Conservation (phyloP, 2,888 invertebrate species). For the Yponomeuta sedellus region DNA sequence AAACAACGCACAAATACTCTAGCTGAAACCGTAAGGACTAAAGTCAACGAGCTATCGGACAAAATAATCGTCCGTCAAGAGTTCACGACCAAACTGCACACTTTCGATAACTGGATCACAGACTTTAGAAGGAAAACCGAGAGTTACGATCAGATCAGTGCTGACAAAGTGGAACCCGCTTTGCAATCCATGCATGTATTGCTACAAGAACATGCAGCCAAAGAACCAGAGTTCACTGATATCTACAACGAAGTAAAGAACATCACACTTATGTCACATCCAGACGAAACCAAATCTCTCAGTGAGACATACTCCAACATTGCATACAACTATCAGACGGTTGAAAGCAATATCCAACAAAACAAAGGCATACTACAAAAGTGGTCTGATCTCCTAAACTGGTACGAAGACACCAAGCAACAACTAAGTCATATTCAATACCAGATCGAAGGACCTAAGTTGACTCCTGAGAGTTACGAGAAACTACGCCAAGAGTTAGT, state of each 20-base stretch:
- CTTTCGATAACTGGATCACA: constrained; percentile 88
- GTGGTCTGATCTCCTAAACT: constrained; percentile 88
- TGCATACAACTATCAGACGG: constrained; percentile 84
- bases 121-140: constrained; percentile 82
- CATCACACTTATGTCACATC: constrained; percentile 81
- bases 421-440: constrained; percentile 88
- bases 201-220: constrained; percentile 90
- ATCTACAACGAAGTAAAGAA: constrained; percentile 91
- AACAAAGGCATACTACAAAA: constrained; percentile 86
- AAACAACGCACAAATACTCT: constrained; percentile 85
- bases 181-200: constrained; percentile 87
- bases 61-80: constrained; percentile 89
- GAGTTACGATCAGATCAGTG: constrained; percentile 87
- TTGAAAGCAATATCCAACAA: constrained; percentile 83
- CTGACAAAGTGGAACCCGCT: constrained; percentile 87
- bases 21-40: constrained; percentile 84
- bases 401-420: constrained; percentile 87
- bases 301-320: constrained; percentile 86
- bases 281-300: constrained; percentile 83
- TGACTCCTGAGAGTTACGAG: constrained; percentile 82
- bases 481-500: constrained; percentile 82
- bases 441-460: constrained; percentile 85
- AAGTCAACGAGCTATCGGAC: constrained; percentile 88
- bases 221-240: constrained; percentile 84
- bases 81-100: constrained; percentile 85